A percentile compares a stretch with the other conserved stretches of the same genome.
phyloP scores from a whole-genome alignment of 1,140 invertebrate species.

The Macrostomum lignano region DNA sequence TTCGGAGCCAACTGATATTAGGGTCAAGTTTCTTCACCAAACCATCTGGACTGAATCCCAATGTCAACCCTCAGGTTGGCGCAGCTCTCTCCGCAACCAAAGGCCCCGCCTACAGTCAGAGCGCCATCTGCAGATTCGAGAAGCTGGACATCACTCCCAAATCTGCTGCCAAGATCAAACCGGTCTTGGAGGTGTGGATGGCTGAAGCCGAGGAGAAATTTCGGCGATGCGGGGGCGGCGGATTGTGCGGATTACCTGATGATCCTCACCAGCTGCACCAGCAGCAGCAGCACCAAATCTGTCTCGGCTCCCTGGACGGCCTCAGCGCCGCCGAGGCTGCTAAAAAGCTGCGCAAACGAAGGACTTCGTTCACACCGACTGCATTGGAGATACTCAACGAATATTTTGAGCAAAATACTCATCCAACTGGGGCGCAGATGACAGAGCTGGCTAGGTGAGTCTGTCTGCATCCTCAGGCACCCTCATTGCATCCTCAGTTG shows the following conservation, averaged over 20 bases:
- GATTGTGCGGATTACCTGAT: neutral
- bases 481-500: no score
- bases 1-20: no score
- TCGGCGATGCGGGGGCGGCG: constrained; percentile 28
- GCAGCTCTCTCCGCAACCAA: constrained; percentile 70
- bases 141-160: constrained; percentile 95
- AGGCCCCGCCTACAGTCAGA: constrained; percentile 86
- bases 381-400: constrained; percentile 69
- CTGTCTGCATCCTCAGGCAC: no score
- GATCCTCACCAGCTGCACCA: neutral
- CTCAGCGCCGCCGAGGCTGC: constrained; percentile 47
- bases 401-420: constrained; percentile 79
- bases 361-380: constrained; percentile 81
- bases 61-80: no score
- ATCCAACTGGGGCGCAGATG: constrained; percentile 51
- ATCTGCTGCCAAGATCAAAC: constrained; percentile 94
- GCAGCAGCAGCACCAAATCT: no score
- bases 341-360: constrained; percentile 61
- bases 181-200: constrained; percentile 88
- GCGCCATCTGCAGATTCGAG: constrained; percentile 97
- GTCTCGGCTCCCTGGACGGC: no score
- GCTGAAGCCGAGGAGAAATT: constrained; percentile 71
- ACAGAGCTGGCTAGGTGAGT: neutral
- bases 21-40: neutral
- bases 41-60: neutral